Percentiles rank a stretch among this genome's conserved stretches.
Evolutionary conservation across 2,888 invertebrate genomes (phyloP).

Genomic region (Habroteleia sp.): DNA sequence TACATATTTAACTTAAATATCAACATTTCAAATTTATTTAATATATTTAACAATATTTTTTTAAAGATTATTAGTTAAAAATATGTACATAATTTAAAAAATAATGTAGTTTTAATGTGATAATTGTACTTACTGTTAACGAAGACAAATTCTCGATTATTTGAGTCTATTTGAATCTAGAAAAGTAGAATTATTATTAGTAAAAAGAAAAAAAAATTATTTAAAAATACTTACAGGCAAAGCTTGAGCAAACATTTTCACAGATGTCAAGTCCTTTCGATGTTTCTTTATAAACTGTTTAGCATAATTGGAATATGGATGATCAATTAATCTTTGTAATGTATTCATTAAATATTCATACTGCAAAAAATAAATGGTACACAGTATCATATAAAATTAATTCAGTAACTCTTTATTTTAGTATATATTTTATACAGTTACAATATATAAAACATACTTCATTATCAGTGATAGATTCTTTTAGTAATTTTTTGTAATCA

Average conservation of each 20-base stretch:
- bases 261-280: constrained; percentile 80
- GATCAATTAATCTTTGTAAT: constrained; percentile 86
- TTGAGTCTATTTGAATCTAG: constrained; percentile 85
- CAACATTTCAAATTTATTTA: not conserved
- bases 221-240: constrained; percentile 75
- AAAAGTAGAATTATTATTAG: constrained; percentile 23
- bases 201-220: too few species aligned
- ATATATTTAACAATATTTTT: too few species aligned
- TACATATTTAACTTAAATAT: constrained; percentile 7
- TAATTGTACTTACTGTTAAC: constrained; percentile 67
- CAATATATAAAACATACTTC: too few species aligned
- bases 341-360: constrained; percentile 88
- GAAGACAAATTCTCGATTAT: constrained; percentile 86
- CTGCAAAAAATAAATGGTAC: constrained; percentile 72
- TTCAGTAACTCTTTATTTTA: not conserved
- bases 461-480: too few species aligned
- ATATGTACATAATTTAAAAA: constrained; percentile 13
- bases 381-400: too few species aligned
- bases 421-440: not conserved
- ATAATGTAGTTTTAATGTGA: too few species aligned
- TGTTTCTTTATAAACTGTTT: constrained; percentile 89
- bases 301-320: constrained; percentile 87
- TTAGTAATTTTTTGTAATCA: too few species aligned
- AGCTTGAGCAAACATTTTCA: not conserved
- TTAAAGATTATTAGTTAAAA: too few species aligned